Base-by-base conservation (phyloP, 2,113 vertebrate genomes). In the Desmodus rotundus region DNA sequence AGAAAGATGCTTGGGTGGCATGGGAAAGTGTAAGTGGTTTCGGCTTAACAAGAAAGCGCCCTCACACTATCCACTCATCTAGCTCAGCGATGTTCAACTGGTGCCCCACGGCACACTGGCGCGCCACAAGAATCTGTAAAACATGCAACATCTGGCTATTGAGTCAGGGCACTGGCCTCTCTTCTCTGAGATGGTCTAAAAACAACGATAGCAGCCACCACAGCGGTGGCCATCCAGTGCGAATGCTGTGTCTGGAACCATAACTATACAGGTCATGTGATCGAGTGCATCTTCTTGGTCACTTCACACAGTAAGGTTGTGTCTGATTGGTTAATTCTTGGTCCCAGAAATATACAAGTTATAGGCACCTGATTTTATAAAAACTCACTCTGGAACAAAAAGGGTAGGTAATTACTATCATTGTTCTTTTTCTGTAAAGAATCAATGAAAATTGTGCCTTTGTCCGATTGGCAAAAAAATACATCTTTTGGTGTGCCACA, bases 1-100 rank as follows among this genome's bases (percentile, higher is more conserved):
- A 96, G 91, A 91, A 94, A 94, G 94, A 94, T 97, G 95, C 80
- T 95, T 95, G 95, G 86, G 93, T 56, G 70, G 96, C 77, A 92
- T 84, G 85, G 94, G 97, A 95, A 95, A 97, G 97, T 86, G 87
- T 97, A 98, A 98, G 82, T 96, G 96, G 95, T 95, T 98, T 91
- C 89, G 98, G 97, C 95, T 92, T 87, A 98, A 98, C 95, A 91
- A 17, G 67, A 97, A 91, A 81, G 96, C 91, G 89, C 87, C 87
- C 95, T 98, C 81, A 83, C 92, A 76, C 85, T 88, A 90, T 28
- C 38, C 86, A 87, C 93, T 93, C 94, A 52, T 95, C 68, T 94
- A 90, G 45, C 52, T 74, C 67, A 38, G 67, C 20, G 19, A 38
- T 4, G 8, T 20, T 20, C 17, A 65, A 1, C 31, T 33, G 63